Conservation (phyloP, 1,140 invertebrate species). For the Eumaeus atala region DNA sequence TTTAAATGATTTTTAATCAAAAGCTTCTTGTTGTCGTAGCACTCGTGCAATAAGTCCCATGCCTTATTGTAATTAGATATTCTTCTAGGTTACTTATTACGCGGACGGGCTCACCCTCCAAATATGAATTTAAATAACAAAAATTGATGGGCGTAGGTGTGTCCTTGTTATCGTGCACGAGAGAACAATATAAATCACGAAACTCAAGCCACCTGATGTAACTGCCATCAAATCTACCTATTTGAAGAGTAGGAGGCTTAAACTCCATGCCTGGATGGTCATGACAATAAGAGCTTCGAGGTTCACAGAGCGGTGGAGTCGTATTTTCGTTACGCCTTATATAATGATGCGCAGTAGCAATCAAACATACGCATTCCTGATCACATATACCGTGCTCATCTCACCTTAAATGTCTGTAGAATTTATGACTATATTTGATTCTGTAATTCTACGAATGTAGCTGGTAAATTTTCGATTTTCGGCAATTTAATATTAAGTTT, state of each 20-base stretch:
- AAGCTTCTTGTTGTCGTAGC: too few species aligned
- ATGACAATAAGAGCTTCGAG: slow-evolving; percentile 13
- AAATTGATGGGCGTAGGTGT: too few species aligned
- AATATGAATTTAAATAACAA: too few species aligned
- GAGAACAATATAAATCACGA: too few species aligned
- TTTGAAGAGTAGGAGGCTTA: slow-evolving; percentile 20
- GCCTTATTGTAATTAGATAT: too few species aligned
- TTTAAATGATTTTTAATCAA: too few species aligned
- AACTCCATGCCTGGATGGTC: slow-evolving; percentile 19
- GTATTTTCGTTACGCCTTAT: neutral
- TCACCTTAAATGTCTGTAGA: slow-evolving; percentile 11
- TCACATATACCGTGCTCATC: too few species aligned
- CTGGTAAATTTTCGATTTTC: neutral
- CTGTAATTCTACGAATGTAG: slow-evolving; percentile 11
- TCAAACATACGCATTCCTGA: slow-evolving; percentile 15
- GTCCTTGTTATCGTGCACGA: too few species aligned
- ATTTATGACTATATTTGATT: slow-evolving; percentile 18
- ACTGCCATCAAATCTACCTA: slow-evolving; percentile 20
- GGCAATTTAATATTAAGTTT: neutral
- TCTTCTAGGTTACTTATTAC: too few species aligned
- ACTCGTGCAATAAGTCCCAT: too few species aligned
- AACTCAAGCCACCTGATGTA: slow-evolving; percentile 3
- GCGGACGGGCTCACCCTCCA: too few species aligned
- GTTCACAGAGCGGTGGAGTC: neutral
- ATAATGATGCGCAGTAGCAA: slow-evolving; percentile 16